These are phyloP conservation scores for Drosophila multiciliata DNA, from an alignment of 2,888 invertebrate genomes.

Conservation along the genomic window DNA sequence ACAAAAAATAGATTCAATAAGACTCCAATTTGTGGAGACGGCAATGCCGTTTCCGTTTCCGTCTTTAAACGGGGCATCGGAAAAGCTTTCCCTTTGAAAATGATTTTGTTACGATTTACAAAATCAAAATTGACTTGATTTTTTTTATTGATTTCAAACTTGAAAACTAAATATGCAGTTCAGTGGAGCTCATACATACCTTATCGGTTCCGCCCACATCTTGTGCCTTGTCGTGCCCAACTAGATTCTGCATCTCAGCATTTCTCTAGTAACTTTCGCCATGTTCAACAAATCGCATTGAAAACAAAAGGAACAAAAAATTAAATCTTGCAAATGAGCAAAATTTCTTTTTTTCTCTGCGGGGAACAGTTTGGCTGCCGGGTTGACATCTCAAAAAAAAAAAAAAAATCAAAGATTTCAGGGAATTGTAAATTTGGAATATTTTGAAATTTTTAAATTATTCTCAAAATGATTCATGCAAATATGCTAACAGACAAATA, in stretches of 20 bases:
- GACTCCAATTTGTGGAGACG: too few species aligned
- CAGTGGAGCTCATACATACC: background rate
- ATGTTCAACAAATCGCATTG: background rate
- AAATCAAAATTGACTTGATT: background rate
- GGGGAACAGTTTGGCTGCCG: background rate
- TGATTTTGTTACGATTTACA: background rate
- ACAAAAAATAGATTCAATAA: background rate
- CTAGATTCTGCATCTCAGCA: slow-evolving; percentile 2
- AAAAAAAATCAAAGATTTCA: background rate
- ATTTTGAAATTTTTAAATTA: background rate
- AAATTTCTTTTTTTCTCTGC: background rate
- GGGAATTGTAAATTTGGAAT: background rate
- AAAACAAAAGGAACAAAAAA: background rate
- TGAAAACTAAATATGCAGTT: background rate
- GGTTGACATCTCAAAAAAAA: background rate
- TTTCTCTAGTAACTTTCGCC: slow-evolving; percentile 1
- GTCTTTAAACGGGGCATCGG: background rate
- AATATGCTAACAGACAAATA: background rate
- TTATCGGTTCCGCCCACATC: slow-evolving; percentile 21
- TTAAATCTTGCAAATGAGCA: background rate
- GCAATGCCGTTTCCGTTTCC: too few species aligned
- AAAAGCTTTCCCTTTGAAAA: background rate
- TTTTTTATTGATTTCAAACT: background rate
- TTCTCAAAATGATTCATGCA: background rate
- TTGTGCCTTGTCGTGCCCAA: slow-evolving; percentile 14